Percentiles rank a stretch among this genome's conserved stretches.
Conservation (phyloP, 2,888 invertebrate genomes). For the Archips crataeganus region DNA sequence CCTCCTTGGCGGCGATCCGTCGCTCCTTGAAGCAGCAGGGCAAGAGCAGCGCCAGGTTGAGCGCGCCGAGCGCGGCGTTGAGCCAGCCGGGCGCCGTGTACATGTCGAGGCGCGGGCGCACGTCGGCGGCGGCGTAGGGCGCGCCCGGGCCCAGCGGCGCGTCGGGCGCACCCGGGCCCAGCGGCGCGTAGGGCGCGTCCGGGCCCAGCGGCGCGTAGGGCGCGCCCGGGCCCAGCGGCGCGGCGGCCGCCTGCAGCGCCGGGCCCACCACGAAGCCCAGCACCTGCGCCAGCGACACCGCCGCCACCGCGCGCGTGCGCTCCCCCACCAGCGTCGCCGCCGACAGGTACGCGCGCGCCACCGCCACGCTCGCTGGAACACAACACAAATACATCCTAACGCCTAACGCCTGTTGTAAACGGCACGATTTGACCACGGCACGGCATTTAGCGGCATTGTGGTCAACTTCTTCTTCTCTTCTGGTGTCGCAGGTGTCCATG, state of each 20-base stretch:
- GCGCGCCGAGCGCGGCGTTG: conserved; percentile 90
- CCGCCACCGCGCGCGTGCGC: conserved; percentile 93
- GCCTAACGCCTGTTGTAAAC: too few species aligned
- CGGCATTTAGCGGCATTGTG: too few species aligned
- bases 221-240: conserved; percentile 89
- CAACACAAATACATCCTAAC: too few species aligned
- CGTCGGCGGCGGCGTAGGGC: conserved; percentile 77
- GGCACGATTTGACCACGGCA: too few species aligned
- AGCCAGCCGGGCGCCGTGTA: conserved; percentile 95
- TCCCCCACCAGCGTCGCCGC: conserved; percentile 93
- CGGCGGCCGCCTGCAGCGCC: conserved; percentile 92
- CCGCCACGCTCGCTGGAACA: conserved; percentile 91
- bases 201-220: conserved; percentile 88
- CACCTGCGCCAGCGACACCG: conserved; percentile 94
- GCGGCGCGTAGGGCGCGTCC: conserved; percentile 68
- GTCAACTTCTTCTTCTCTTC: too few species aligned
- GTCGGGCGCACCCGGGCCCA: conserved; percentile 93
- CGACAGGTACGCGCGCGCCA: conserved; percentile 93
- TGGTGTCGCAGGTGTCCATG: too few species aligned
- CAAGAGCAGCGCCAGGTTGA: conserved; percentile 90
- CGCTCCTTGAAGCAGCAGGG: conserved; percentile 91
- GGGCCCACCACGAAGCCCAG: conserved; percentile 95
- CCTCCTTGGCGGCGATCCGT: conserved; percentile 92
- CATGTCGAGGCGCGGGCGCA: conserved; percentile 91
- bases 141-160: conserved; percentile 90